Base-by-base conservation (phyloP, 2,888 invertebrate genomes). In the Meiosimyza decipiens region DNA sequence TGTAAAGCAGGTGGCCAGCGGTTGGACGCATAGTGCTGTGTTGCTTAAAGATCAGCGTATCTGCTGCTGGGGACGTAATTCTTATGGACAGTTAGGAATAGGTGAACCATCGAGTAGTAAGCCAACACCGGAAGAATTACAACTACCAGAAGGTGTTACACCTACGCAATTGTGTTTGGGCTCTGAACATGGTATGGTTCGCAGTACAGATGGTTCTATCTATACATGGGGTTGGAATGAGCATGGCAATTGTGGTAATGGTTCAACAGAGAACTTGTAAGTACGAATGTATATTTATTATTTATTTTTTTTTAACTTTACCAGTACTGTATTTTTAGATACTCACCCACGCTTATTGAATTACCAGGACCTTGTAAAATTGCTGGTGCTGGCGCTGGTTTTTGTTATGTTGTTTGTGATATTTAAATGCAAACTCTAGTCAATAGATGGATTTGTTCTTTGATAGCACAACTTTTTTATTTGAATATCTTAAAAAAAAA, bases 171-270 rank as follows among this genome's bases (percentile, higher is more conserved):
- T 87, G 0, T 82, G 85, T 76, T 86, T 92, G 78, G 95, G 95
- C 2, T 94, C 95, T 0, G 95, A 95, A 81, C 95, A 95, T 82
- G 93, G 92, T 60, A 83, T 95, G 77, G 91, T 92, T 75, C 86
- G 94, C 76, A 89, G 90, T 79, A 90, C 88, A 7, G 90, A 91
- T 72, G 91, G 92, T 50, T 88, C 89, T 65, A 83, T 95, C 7
- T 92, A 91, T 82, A 90, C 92, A 22, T 96, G 95, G 95, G 95
- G 95, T 1, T 96, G 95, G 95, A 95, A 96, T 86, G 95, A 96
- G 82, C 95, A 95, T 87, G 94, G 93, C 54, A 95, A 93, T 84
- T 95, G 95, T 80, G 95, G 95, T 70, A 92, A 91, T 78, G 91
- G 91, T 70, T 77, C 80, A 0, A 82, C 82, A 0, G 84, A 85